Evolutionary conservation across 64 coral and sea anemone species (phyloP), one percentile per base, ranked within the genome.

Genomic region (Platygyra sinensis): DNA sequence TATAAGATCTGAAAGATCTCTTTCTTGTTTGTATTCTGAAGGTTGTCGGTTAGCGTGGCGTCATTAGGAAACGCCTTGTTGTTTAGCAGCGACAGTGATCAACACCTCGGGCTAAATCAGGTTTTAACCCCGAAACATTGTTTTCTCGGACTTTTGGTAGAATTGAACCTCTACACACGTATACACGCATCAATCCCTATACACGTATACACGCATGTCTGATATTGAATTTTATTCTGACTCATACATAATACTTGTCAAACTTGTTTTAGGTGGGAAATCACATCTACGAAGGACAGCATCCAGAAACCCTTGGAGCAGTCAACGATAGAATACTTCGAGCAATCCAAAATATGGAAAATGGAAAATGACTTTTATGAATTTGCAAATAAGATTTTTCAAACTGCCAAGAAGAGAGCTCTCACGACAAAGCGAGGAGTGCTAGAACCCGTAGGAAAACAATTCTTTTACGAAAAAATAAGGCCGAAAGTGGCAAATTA

Each of bases 311-410:
- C 79, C n/a, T 89, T 93, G 30, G 80, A 94, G 55, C 30, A 90
- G 62, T 62, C 64, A 20, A 98, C 93, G 20, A 33, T 98, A 72
- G 88, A 95, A 36, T 59, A 86, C 52, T 95, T 98, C 55, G 85
- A 98, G 18, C 72, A 93, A 20, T 90, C 90, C 65, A 95, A 88
- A 67, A 93, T 93, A 67, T 98, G 96, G 96, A 94, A 98, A 77
- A 86, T 98, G 80, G 96, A 98, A 87, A 87, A 98, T 71, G 96
- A 98, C 52, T 98, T 98, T 67, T 98, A 98, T 30, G 87, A 95
- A 49, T 98, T 98, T 72, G 96, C 94, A 25, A 87, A 95, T 78
- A 98, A 95, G 77, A 90, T 93, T 60, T 98, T 98, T 80, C 77
- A 93, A 64, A 62, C 65, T 75, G 82, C 83, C 1, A 95, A 76